Base-by-base conservation (phyloP, 2,888 invertebrate species). In the Euplexia lucipara region DNA sequence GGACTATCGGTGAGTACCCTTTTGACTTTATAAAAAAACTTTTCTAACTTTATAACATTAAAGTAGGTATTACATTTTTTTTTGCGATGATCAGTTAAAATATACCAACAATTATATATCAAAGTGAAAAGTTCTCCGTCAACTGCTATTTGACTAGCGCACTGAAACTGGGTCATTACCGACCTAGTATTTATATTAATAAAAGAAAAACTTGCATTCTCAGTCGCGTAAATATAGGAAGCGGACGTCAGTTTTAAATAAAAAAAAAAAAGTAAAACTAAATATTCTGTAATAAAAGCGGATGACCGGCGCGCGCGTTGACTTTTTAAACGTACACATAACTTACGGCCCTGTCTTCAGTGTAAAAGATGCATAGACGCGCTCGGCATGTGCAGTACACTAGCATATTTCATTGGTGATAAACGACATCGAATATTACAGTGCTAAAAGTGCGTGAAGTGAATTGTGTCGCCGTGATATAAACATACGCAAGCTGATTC, bases 1-100 rank as follows among this genome's bases (percentile, higher is more conserved):
- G 95, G 96, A 87, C 90, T 97, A 39, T 96, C 96, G 90, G 97
- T 96, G 86, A 96, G 96, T 91, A 53, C 30, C 5, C 14, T 54
- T n/a, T 47, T 57, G 5, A 37, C 10, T 48, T 53, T 8, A 16
- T 41, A 45, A 2, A 26, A 26, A 44, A 63, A 61, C 57, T 68
- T 68, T 64, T 44, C 0, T 26, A 54, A 62, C 45, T 56, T 34
- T 1, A 44, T 42, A 16, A 26, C 54, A 41, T 54, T 34, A 42
- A 6, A n/a, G n/a, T n/a, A n/a, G n/a, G 18, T 20, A 45, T 30
- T 30, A 48, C 37, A 32, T 35, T 18, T 47, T 7, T 44, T 22
- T 39, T 12, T 8, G 6, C 2, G 0, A n/a, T 34, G 3, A 12
- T 44, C 16, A 30, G 14, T 35, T n/a, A 7, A 57, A 44, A 37